These are phyloP conservation scores for Sylvilagus floridanus DNA, from an alignment of 2,797 vertebrate genomes.

Conservation along the genomic window DNA sequence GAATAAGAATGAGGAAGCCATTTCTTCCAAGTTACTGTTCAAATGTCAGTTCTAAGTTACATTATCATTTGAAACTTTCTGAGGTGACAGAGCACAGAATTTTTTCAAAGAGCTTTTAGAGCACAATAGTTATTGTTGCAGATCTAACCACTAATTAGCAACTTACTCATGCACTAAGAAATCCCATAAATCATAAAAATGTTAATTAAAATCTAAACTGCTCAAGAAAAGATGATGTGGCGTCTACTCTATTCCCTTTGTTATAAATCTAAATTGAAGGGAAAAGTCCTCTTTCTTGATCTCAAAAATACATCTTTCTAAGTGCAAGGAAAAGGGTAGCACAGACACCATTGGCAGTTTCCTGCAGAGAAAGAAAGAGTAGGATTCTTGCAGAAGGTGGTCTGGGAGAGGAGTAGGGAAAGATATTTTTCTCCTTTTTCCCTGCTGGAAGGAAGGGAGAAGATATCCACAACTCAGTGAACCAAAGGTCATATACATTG, in stretches of 20 bases:
- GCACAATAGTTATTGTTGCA: not conserved
- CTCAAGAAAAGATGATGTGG: not conserved
- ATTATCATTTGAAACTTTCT: conserved; percentile 14
- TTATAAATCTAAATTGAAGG: not conserved
- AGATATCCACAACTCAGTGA: not conserved
- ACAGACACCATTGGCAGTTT: not conserved
- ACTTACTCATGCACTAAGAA: not conserved
- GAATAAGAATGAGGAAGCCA: not conserved
- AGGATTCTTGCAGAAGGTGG: not conserved
- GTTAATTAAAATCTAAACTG: conserved; percentile 37
- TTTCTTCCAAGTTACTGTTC: not conserved
- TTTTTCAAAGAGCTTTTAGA: conserved; percentile 46
- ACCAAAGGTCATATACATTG: not conserved
- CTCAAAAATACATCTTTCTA: not conserved
- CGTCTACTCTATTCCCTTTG: not conserved
- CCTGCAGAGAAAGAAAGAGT: not conserved
- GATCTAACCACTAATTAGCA: not conserved
- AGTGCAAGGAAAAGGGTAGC: not conserved
- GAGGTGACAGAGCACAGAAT: not conserved
- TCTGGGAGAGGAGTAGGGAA: not conserved
- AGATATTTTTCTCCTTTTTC: not conserved
- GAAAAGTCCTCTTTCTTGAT: not conserved
- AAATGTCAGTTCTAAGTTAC: not conserved
- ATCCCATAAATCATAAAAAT: not conserved
- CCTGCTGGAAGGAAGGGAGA: not conserved